Conservation (phyloP, 2,113 vertebrate genomes). For the Brachyhypopomus gauderio region DNA sequence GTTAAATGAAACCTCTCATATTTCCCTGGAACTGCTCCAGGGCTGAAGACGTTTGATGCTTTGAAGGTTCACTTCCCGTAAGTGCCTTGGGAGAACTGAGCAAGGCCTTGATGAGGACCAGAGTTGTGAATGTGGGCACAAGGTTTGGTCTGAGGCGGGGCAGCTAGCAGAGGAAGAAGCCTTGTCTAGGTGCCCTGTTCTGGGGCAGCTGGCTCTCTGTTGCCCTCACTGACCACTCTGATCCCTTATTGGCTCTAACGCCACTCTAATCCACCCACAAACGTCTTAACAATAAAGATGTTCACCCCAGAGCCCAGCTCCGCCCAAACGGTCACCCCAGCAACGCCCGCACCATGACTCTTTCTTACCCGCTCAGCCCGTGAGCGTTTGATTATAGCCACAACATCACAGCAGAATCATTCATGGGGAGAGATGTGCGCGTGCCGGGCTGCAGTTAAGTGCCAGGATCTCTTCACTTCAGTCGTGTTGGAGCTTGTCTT, state of each 20-base stretch:
- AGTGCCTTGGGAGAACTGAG: not conserved
- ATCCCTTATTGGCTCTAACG: conserved; percentile 72
- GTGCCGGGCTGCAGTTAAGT: conserved; percentile 38
- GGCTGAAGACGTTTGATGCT: not conserved
- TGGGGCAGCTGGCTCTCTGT: conserved; percentile 53
- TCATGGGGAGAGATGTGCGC: conserved; percentile 40
- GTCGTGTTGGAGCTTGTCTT: conserved; percentile 43
- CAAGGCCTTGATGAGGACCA: not conserved
- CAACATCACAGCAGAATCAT: conserved; percentile 45
- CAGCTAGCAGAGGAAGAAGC: not conserved
- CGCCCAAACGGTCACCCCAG: conserved; percentile 59
- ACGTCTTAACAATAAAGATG: conserved; percentile 57
- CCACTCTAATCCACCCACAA: conserved; percentile 66
- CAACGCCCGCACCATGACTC: conserved; percentile 44
- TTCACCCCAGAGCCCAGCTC: conserved; percentile 37
- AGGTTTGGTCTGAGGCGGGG: not conserved
- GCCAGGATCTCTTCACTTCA: conserved; percentile 6
- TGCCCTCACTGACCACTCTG: conserved; percentile 61
- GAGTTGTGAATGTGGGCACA: not conserved
- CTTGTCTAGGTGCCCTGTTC: conserved; percentile 12
- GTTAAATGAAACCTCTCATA: not conserved
- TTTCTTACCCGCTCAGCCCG: conserved; percentile 45
- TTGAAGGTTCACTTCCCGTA: not conserved
- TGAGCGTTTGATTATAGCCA: conserved; percentile 33
- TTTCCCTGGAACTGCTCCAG: not conserved